Conservation (phyloP, 92 coral and sea anemone genomes). For the Epizoanthus stellaris region DNA sequence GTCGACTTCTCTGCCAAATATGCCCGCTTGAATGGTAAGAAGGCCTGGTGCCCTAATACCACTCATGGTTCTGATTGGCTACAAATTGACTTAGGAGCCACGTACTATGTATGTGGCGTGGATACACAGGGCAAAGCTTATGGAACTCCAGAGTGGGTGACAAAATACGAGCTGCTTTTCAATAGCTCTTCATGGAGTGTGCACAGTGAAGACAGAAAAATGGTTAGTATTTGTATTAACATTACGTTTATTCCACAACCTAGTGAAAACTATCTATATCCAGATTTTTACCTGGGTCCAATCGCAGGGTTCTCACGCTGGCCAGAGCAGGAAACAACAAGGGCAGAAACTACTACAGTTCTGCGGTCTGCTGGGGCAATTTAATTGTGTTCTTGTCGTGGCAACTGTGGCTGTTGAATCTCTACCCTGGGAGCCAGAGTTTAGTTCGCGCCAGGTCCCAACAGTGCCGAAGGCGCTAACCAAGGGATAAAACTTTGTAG, state of each 20-base stretch:
- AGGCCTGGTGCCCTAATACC: slow-evolving; percentile 72
- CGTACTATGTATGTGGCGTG: slow-evolving; percentile 65
- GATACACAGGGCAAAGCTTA: slow-evolving; percentile 70
- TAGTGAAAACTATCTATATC: too few relatives aligned
- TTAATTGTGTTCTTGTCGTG: too few relatives aligned
- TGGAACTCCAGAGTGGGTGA: slow-evolving; percentile 48
- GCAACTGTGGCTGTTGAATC: too few relatives aligned
- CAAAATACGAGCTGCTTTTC: slow-evolving; percentile 48
- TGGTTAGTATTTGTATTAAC: not conserved
- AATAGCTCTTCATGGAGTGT: slow-evolving; percentile 54
- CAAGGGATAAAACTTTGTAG: too few relatives aligned
- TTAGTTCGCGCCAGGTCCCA: too few relatives aligned
- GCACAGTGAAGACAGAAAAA: not conserved
- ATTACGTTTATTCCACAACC: not conserved
- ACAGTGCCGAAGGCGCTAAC: too few relatives aligned
- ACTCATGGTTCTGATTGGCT: slow-evolving; percentile 42
- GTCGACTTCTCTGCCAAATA: slow-evolving; percentile 55
- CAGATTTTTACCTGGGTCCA: too few relatives aligned
- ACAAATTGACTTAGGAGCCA: slow-evolving; percentile 68
- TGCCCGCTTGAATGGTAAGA: slow-evolving; percentile 65
- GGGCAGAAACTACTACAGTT: too few relatives aligned
- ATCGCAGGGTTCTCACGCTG: too few relatives aligned
- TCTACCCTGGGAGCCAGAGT: too few relatives aligned
- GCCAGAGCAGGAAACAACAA: too few relatives aligned
- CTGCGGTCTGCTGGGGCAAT: too few relatives aligned